phyloP scores from a whole-genome alignment of 2,113 vertebrate genomes.

The Glaucomys volans region DNA sequence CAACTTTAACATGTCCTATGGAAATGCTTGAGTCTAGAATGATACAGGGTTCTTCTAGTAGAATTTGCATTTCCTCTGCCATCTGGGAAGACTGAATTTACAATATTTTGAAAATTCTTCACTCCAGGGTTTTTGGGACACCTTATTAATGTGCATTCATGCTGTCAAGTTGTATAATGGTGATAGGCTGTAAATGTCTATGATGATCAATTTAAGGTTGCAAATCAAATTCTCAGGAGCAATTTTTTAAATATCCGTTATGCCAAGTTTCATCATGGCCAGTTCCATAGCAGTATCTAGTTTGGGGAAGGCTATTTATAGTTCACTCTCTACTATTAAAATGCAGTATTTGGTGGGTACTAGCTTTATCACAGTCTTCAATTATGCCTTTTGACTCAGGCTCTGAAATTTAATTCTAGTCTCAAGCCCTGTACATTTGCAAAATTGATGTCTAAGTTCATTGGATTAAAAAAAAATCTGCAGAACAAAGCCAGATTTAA shows the following conservation, averaged over 20 bases:
- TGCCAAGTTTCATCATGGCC: background rate
- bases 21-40: background rate
- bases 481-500: background rate
- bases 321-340: background rate
- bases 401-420: background rate
- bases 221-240: background rate
- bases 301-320: background rate
- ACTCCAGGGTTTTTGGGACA: background rate
- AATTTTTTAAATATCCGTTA: background rate
- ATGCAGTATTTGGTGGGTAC: background rate
- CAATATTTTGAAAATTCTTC: conserved; percentile 15
- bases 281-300: background rate
- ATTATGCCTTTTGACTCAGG: background rate
- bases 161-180: background rate
- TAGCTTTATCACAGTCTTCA: background rate
- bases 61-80: background rate
- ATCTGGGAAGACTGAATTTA: background rate
- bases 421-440: background rate
- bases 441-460: background rate
- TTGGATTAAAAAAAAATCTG: background rate
- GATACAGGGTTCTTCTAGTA: background rate
- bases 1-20: background rate
- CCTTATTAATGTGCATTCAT: background rate
- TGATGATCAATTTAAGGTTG: background rate
- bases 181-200: background rate